Conservation (phyloP, 2,888 invertebrate species). For the Lasioglossum lativentre region DNA sequence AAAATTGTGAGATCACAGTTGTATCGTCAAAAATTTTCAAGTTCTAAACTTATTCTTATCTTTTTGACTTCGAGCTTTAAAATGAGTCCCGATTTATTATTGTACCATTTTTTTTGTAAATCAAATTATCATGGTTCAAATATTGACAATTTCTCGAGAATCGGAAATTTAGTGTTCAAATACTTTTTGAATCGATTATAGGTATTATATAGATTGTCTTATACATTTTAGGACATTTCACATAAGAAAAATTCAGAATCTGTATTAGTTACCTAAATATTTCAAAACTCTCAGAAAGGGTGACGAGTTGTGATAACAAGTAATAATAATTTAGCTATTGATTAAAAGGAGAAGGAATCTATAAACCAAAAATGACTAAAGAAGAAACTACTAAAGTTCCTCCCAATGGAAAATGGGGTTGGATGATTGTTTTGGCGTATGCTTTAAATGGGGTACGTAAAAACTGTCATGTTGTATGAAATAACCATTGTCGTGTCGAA, state of each 20-base stretch:
- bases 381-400: conserved; percentile 79
- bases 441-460: conserved; percentile 88
- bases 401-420: conserved; percentile 89
- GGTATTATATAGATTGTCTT: too few species aligned
- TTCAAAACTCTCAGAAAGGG: neutral
- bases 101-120: too few species aligned
- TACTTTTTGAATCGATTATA: too few species aligned
- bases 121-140: too few species aligned
- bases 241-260: neutral
- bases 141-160: too few species aligned
- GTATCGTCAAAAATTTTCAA: too few species aligned
- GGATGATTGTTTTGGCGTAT: conserved; percentile 87
- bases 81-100: too few species aligned
- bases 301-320: neutral
- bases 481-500: neutral
- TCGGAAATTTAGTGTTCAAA: too few species aligned
- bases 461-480: neutral
- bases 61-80: too few species aligned
- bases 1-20: too few species aligned
- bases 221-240: neutral
- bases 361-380: conserved; percentile 15
- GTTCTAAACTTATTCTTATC: too few species aligned
- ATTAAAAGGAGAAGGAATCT: neutral
- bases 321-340: neutral
- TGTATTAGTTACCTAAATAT: neutral